phyloP scores from a whole-genome alignment of 2,888 invertebrate genomes.

The Cordilura impudica region DNA sequence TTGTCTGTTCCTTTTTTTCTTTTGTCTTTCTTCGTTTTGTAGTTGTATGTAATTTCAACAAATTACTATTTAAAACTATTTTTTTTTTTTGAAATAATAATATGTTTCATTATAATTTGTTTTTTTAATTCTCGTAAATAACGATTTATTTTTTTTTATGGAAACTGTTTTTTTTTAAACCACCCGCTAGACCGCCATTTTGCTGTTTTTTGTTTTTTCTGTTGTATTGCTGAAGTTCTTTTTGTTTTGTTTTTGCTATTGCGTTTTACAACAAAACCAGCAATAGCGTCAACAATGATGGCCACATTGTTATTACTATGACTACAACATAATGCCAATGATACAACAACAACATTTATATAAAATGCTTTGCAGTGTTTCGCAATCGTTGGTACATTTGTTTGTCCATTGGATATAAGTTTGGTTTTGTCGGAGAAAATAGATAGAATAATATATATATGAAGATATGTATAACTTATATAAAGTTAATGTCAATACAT shows the following conservation, averaged over 20 bases:
- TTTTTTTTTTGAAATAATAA: not conserved
- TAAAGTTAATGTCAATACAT: too few relatives aligned
- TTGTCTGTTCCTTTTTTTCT: not conserved
- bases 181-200: constrained; percentile 62
- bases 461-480: too few relatives aligned
- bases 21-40: not conserved
- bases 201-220: constrained; percentile 42
- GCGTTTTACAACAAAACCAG: constrained; percentile 3
- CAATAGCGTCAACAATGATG: constrained; percentile 60
- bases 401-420: too few relatives aligned
- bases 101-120: constrained; percentile 14
- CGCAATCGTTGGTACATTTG: not conserved
- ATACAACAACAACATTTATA: not conserved
- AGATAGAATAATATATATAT: too few relatives aligned
- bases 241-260: constrained; percentile 33
- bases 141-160: constrained; percentile 3
- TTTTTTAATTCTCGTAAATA: not conserved
- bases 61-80: not conserved
- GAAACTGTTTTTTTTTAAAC: constrained; percentile 21
- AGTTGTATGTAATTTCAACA: not conserved
- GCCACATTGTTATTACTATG: constrained; percentile 61
- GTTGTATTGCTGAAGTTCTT: constrained; percentile 1
- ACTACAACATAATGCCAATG: constrained; percentile 44
- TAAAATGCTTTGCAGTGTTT: not conserved
- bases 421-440: too few relatives aligned